Percentiles rank a stretch among this genome's conserved stretches.
Evolutionary conservation across 2,113 vertebrate genomes (phyloP).

Genomic region (Brachionichthys hirsutus): DNA sequence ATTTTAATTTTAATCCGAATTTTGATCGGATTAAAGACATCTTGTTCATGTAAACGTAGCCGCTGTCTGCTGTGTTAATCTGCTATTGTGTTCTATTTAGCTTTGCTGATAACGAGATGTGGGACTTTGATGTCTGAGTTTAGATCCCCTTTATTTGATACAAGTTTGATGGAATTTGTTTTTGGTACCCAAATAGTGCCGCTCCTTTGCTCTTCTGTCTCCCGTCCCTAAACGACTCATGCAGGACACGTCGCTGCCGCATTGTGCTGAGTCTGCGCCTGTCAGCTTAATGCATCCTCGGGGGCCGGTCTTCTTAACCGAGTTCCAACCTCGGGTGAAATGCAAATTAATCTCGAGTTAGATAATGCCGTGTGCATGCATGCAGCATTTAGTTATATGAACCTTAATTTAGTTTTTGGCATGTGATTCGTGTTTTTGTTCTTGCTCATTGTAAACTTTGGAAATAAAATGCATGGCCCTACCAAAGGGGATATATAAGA

Average conservation of each 20-base stretch:
- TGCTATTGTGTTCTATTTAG: conserved; percentile 17
- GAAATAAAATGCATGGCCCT: too few relatives aligned
- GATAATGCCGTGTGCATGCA: too few relatives aligned
- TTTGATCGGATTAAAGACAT: too few relatives aligned
- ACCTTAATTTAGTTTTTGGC: too few relatives aligned
- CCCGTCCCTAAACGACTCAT: conserved; percentile 6
- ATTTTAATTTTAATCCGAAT: too few relatives aligned
- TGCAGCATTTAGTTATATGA: too few relatives aligned
- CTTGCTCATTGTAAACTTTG: too few relatives aligned
- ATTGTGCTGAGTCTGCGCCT: conserved; percentile 6
- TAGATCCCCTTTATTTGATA: conserved; percentile 15
- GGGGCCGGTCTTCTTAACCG: conserved; percentile 17
- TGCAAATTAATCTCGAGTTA: too few relatives aligned
- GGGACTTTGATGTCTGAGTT: conserved; percentile 25
- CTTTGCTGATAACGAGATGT: not conserved
- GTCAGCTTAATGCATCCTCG: conserved; percentile 16
- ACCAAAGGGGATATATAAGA: too few relatives aligned
- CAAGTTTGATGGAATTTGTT: not conserved
- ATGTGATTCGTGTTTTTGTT: too few relatives aligned
- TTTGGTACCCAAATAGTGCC: not conserved
- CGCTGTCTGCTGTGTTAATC: conserved; percentile 26
- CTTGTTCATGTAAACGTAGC: too few relatives aligned
- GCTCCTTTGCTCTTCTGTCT: too few relatives aligned
- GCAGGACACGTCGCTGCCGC: not conserved
- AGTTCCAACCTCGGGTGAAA: conserved; percentile 2